Conservation (phyloP, 2,113 vertebrate genomes). For the Etheostoma spectabile region DNA sequence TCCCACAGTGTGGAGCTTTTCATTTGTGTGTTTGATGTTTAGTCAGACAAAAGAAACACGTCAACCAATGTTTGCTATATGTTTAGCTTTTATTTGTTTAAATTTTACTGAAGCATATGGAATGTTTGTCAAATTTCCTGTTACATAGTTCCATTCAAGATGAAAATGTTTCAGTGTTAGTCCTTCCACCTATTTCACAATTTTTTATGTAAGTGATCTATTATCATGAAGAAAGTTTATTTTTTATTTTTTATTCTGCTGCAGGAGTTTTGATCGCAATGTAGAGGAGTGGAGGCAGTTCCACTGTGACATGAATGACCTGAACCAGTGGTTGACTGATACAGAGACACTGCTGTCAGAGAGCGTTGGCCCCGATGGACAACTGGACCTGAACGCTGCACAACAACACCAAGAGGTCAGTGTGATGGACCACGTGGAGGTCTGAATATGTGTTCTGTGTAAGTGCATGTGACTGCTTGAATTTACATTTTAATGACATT, state of each 20-base stretch:
- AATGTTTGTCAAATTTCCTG: not conserved
- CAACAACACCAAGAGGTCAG: constrained; percentile 88
- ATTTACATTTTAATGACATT: not conserved
- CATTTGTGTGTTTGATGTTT: not conserved
- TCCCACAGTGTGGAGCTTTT: not conserved
- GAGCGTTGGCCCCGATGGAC: constrained; percentile 80
- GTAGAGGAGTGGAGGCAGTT: constrained; percentile 93
- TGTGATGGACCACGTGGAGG: not conserved
- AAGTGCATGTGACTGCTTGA: not conserved
- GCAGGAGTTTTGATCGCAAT: constrained; percentile 88
- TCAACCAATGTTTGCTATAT: not conserved
- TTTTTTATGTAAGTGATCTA: not conserved
- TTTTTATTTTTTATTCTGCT: constrained; percentile 6
- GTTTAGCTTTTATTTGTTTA: not conserved
- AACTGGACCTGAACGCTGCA: constrained; percentile 85
- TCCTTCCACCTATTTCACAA: not conserved
- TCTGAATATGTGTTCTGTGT: not conserved
- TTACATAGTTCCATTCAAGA: not conserved
- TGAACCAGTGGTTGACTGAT: constrained; percentile 90
- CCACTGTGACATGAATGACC: constrained; percentile 91
- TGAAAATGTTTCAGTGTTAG: not conserved
- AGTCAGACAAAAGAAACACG: not conserved
- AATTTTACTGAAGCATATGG: not conserved
- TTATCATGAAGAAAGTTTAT: not conserved
- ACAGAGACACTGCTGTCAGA: constrained; percentile 86